Evolutionary conservation across 2,888 invertebrate species (phyloP).

Genomic region (Diachrysia chrysitis): DNA sequence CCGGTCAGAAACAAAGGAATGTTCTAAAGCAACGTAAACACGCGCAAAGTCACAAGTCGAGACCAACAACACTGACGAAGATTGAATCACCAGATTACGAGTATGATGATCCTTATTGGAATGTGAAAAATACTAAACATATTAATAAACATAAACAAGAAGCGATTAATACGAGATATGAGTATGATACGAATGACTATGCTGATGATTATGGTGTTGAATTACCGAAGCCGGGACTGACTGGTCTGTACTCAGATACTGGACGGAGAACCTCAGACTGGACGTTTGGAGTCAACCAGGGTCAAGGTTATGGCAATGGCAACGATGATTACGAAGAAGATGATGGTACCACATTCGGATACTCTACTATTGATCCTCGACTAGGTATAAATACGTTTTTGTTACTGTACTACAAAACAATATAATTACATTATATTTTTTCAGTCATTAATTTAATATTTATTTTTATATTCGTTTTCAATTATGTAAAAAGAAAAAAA

Average conservation of each 20-base stretch:
- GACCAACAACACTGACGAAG: slow-evolving; percentile 52
- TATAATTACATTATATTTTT: no score
- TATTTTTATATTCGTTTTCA: no score
- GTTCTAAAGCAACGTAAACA: slow-evolving; percentile 70
- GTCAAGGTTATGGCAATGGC: slow-evolving; percentile 64
- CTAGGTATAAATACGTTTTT: no score
- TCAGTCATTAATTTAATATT: no score
- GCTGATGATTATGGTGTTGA: slow-evolving; percentile 76
- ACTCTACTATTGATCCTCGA: slow-evolving; percentile 81
- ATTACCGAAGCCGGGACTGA: slow-evolving; percentile 80
- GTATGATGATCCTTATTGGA: slow-evolving; percentile 81
- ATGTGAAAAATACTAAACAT: slow-evolving; percentile 76
- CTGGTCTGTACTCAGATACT: slow-evolving; percentile 80
- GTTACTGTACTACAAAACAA: slow-evolving; percentile 14
- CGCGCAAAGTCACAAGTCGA: slow-evolving; percentile 57
- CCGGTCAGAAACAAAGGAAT: slow-evolving; percentile 73
- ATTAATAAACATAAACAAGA: slow-evolving; percentile 58
- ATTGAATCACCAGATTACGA: slow-evolving; percentile 72
- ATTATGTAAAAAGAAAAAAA: no score
- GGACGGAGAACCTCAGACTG: slow-evolving; percentile 65
- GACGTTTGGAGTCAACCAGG: slow-evolving; percentile 54
- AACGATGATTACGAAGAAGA: slow-evolving; percentile 69
- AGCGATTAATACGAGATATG: slow-evolving; percentile 59
- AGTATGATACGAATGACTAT: slow-evolving; percentile 69
- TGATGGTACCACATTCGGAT: slow-evolving; percentile 69